Evolutionary conservation across 2,113 vertebrate species (phyloP).

Genomic region (Chaenogobius annularis): DNA sequence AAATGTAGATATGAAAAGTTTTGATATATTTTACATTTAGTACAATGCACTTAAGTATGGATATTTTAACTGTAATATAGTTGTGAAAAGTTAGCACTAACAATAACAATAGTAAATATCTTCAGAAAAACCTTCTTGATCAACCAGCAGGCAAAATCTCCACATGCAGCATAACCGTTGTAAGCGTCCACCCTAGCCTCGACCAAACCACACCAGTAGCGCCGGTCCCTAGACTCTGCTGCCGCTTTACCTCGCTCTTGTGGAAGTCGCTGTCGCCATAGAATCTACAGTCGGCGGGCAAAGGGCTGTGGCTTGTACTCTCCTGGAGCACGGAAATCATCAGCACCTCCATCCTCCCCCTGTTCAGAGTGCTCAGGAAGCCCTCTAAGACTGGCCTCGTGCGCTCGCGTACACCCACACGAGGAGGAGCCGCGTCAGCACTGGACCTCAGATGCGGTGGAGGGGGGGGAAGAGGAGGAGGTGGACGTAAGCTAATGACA

Average conservation of each 20-base stretch:
- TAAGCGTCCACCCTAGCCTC: background rate
- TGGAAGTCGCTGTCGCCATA: slow-evolving; percentile 67
- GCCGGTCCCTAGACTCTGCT: slow-evolving; percentile 32
- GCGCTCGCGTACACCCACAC: slow-evolving; percentile 65
- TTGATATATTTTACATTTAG: background rate
- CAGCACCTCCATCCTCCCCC: slow-evolving; percentile 70
- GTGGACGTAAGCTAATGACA: slow-evolving; percentile 27
- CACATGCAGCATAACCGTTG: background rate
- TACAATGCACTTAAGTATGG: background rate
- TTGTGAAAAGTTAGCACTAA: background rate
- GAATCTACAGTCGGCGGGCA: slow-evolving; percentile 71
- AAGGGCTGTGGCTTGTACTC: slow-evolving; percentile 60
- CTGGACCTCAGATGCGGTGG: slow-evolving; percentile 38
- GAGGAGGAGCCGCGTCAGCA: slow-evolving; percentile 53
- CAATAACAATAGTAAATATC: background rate
- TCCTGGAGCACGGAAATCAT: slow-evolving; percentile 75
- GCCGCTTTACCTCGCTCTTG: slow-evolving; percentile 75
- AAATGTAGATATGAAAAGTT: background rate
- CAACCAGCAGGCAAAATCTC: background rate
- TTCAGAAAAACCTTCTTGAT: background rate
- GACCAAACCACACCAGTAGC: slow-evolving; percentile 6
- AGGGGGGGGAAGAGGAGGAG: slow-evolving; percentile 1
- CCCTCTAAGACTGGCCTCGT: slow-evolving; percentile 54
- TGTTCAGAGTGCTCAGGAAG: slow-evolving; percentile 60
- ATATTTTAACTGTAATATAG: background rate